Percentiles rank a stretch among this genome's conserved stretches.
Evolutionary conservation across 1,140 invertebrate genomes (phyloP).

Genomic region (Neodiprion pinetum): DNA sequence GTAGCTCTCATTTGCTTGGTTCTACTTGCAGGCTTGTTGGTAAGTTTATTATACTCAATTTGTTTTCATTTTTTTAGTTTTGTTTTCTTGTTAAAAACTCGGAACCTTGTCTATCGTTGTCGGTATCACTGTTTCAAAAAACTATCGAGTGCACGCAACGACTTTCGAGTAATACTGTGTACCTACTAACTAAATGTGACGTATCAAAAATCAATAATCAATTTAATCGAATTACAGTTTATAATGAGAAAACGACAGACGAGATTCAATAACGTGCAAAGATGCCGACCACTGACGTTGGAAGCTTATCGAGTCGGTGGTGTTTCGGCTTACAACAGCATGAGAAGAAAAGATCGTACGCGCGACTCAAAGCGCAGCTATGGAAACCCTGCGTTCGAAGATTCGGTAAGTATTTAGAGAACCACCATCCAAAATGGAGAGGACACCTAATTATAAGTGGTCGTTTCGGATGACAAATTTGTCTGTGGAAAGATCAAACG

Average conservation of each 20-base stretch:
- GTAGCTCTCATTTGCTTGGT: constrained; percentile 66
- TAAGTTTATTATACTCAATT: constrained; percentile 53
- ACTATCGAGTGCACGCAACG: neutral
- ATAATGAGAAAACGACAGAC: constrained; percentile 76
- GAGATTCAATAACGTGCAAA: constrained; percentile 77
- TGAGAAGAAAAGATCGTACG: constrained; percentile 73
- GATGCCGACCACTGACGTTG: constrained; percentile 85
- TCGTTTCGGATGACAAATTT: neutral
- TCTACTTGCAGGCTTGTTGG: constrained; percentile 71
- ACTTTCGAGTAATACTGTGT: constrained; percentile 32
- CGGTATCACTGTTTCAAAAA: no score
- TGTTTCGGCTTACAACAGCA: constrained; percentile 82
- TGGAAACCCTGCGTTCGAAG: constrained; percentile 91
- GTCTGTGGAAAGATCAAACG: neutral
- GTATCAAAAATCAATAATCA: constrained; percentile 22
- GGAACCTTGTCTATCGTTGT: neutral
- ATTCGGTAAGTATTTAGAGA: constrained; percentile 70
- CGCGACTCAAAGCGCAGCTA: constrained; percentile 88
- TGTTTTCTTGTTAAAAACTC: neutral
- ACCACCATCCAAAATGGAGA: constrained; percentile 19
- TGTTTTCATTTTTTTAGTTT: constrained; percentile 7
- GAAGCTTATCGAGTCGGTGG: constrained; percentile 91
- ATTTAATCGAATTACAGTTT: constrained; percentile 60
- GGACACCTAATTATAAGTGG: neutral
- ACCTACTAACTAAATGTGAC: constrained; percentile 22